phyloP scores from a whole-genome alignment of 1,140 invertebrate genomes.

The Drosophila pectinifera region DNA sequence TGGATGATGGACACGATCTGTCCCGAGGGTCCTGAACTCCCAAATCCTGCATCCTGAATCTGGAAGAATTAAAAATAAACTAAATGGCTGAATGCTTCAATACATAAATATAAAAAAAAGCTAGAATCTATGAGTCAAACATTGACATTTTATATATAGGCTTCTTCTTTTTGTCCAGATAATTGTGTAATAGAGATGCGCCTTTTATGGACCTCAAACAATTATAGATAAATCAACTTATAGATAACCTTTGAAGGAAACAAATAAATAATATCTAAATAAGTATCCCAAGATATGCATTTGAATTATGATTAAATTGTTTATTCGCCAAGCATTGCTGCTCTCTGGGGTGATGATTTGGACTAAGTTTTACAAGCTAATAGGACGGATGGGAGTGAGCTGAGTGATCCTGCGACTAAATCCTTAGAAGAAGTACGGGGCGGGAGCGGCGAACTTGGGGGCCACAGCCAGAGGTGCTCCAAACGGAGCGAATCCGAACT shows the following conservation, averaged over 20 bases:
- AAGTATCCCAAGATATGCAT: background rate
- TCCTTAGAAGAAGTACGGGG: slow-evolving; percentile 69
- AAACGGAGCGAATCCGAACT: slow-evolving; percentile 64
- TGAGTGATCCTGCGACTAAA: slow-evolving; percentile 14
- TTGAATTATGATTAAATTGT: slow-evolving; percentile 22
- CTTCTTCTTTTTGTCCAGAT: too few relatives aligned
- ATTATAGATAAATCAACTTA: too few relatives aligned
- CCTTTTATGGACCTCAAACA: too few relatives aligned
- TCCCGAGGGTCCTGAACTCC: background rate
- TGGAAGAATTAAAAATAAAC: background rate
- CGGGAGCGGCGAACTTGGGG: slow-evolving; percentile 60
- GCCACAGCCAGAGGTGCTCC: slow-evolving; percentile 73
- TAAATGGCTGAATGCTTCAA: background rate
- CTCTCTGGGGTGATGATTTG: slow-evolving; percentile 52
- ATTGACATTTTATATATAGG: too few relatives aligned
- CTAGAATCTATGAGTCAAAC: too few relatives aligned
- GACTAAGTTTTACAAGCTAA: slow-evolving; percentile 51
- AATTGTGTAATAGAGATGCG: too few relatives aligned
- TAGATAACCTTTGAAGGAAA: background rate
- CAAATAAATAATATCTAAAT: too few relatives aligned
- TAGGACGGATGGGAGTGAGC: slow-evolving; percentile 37
- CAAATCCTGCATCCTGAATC: background rate
- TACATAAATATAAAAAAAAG: background rate
- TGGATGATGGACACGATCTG: background rate
- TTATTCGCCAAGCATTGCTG: slow-evolving; percentile 62